Evolutionary conservation across 2,888 invertebrate genomes (phyloP).

Genomic region (Malachius bipustulatus): DNA sequence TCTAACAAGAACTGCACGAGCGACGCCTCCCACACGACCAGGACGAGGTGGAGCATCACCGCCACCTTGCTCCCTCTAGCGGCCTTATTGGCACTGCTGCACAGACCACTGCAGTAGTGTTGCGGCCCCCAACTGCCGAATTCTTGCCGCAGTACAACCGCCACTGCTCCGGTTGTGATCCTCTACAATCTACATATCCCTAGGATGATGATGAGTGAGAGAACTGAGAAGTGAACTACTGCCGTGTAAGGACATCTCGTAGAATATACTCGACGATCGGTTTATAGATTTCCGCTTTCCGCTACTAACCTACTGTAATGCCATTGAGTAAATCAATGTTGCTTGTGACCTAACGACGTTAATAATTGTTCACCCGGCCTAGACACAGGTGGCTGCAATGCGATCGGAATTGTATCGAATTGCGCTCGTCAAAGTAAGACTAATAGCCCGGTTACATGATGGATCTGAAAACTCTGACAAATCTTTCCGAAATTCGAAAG

Average conservation of each 20-base stretch:
- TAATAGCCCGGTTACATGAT: too few relatives aligned
- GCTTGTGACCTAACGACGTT: neutral
- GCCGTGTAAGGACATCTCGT: too few relatives aligned
- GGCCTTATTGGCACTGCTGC: neutral
- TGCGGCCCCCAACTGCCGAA: too few relatives aligned
- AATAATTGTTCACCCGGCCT: constrained; percentile 3
- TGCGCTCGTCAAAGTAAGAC: neutral
- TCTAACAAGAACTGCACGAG: constrained; percentile 30
- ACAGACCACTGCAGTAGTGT: neutral
- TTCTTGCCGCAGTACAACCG: too few relatives aligned
- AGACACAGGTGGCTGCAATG: constrained; percentile 2
- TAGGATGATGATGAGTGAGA: too few relatives aligned
- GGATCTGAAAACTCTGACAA: too few relatives aligned
- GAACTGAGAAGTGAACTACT: too few relatives aligned
- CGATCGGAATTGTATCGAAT: constrained; percentile 3
- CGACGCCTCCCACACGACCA: constrained; percentile 19
- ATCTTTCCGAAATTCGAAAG: too few relatives aligned
- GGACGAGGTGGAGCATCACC: constrained; percentile 3
- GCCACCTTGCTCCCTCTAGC: neutral
- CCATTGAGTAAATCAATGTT: neutral
- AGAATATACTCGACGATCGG: too few relatives aligned
- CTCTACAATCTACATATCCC: too few relatives aligned
- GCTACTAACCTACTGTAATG: neutral
- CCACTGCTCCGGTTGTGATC: too few relatives aligned
- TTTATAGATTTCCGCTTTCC: neutral